Conservation (phyloP, 2,888 invertebrate genomes). For the Eristalinus sepulchralis region DNA sequence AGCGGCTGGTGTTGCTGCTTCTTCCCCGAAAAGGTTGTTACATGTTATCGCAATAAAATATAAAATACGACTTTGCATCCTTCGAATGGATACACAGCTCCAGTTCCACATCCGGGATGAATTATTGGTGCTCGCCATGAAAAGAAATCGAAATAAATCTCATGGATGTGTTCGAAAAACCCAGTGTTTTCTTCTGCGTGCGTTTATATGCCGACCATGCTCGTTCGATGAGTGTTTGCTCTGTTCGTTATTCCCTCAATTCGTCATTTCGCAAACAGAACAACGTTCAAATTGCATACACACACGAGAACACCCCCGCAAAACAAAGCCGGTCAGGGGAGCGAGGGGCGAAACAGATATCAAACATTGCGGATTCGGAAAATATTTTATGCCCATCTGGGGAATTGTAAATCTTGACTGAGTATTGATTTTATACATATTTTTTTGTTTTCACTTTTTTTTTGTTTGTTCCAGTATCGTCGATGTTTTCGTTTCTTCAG, state of each 20-base stretch:
- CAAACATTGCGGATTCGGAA: slow-evolving; percentile 48
- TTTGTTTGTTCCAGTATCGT: slow-evolving; percentile 30
- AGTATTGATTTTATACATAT: slow-evolving; percentile 64
- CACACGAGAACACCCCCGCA: neutral
- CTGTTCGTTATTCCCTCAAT: slow-evolving; percentile 52
- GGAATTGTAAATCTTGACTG: slow-evolving; percentile 64
- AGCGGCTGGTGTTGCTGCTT: neutral
- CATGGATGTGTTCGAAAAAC: slow-evolving; percentile 47
- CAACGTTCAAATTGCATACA: slow-evolving; percentile 24
- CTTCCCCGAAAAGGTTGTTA: slow-evolving; percentile 44
- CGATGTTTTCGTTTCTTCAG: slow-evolving; percentile 43
- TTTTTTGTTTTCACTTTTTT: slow-evolving; percentile 1
- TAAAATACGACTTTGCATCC: slow-evolving; percentile 68
- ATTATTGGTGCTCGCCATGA: slow-evolving; percentile 59
- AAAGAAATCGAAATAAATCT: slow-evolving; percentile 60
- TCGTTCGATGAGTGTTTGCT: slow-evolving; percentile 52
- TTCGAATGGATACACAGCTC: slow-evolving; percentile 33
- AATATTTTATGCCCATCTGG: slow-evolving; percentile 67
- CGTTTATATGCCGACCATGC: slow-evolving; percentile 17
- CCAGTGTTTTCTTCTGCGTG: slow-evolving; percentile 17
- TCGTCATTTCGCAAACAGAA: slow-evolving; percentile 54
- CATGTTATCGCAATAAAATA: slow-evolving; percentile 67
- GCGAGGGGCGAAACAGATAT: slow-evolving; percentile 42
- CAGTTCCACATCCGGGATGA: slow-evolving; percentile 51
- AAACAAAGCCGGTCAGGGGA: neutral